These are phyloP conservation scores for Timema podura DNA, from an alignment of 2,888 invertebrate genomes.

Conservation along the genomic window DNA sequence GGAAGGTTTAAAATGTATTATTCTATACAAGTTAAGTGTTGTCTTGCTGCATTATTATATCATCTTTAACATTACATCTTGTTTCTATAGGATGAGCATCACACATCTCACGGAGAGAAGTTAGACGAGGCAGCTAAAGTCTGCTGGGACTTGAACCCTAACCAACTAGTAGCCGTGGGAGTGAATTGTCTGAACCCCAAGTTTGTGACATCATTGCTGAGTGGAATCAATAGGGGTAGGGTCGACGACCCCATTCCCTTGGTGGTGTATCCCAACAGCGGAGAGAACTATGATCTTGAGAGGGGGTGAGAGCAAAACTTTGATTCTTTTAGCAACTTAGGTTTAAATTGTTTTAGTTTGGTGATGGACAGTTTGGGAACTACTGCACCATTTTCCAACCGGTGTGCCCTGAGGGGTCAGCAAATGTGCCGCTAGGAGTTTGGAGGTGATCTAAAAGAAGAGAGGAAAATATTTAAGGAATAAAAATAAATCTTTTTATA, in stretches of 20 bases:
- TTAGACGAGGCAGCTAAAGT: slow-evolving; percentile 68
- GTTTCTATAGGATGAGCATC: slow-evolving; percentile 53
- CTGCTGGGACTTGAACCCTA: slow-evolving; percentile 57
- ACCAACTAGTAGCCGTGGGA: slow-evolving; percentile 81
- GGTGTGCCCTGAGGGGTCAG: no score
- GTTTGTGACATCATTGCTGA: slow-evolving; percentile 58
- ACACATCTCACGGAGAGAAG: slow-evolving; percentile 74
- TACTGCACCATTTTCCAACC: not conserved
- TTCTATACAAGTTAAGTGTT: not conserved
- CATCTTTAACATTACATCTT: slow-evolving; percentile 12
- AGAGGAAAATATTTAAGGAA: no score
- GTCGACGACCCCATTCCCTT: slow-evolving; percentile 59
- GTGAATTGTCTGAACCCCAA: slow-evolving; percentile 80
- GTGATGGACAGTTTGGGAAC: no score
- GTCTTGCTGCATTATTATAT: not conserved
- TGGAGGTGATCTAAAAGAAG: no score
- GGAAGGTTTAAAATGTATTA: not conserved
- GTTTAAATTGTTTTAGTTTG: slow-evolving; percentile 21
- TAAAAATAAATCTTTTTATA: no score
- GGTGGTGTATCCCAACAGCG: slow-evolving; percentile 91
- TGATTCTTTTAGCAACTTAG: no score
- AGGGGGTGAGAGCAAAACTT: slow-evolving; percentile 52
- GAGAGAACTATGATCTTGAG: slow-evolving; percentile 69
- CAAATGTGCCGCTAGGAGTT: no score
- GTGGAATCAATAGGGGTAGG: slow-evolving; percentile 50